Evolutionary conservation across 2,113 vertebrate genomes (phyloP), one percentile per base, ranked within the genome.

Genomic region (Rattus norvegicus): DNA sequence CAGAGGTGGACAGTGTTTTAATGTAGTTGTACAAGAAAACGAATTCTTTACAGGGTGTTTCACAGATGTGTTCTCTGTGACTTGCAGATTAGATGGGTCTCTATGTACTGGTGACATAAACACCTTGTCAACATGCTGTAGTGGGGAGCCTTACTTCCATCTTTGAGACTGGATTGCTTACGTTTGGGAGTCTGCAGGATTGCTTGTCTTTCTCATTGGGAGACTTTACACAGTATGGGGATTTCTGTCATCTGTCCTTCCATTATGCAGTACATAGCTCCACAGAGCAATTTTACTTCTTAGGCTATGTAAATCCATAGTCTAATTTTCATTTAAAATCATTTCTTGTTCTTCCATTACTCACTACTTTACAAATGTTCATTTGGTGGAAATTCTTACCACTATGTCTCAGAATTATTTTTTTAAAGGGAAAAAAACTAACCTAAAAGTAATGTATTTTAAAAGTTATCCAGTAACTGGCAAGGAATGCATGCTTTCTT

Each of bases 21-120:
- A 85, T 89, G n/a, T n/a, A n/a, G n/a, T 84, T 96, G 91, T 95
- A 95, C 85, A 87, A 92, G 95, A 96, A 93, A 92, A 97, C 73
- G 70, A 95, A 92, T 47, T 87, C 80, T 24, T 67, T 86, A 14
- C 59, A 88, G 80, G 83, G 24, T 92, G 89, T 89, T 97, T 97
- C 93, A 94, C 80, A 96, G 65, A 69, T 67, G 47, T 93, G 39
- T 96, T 96, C 77, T 95, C 56, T 43, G 52, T 95, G 88, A 85
- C 83, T 49, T 95, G 91, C 93, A 76, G 43, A 90, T 95, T 93
- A 92, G 52, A 61, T 89, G 61, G 47, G 94, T 56, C 12, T 67
- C 61, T 49, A 52, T 90, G 73, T 97, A 43, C 88, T 96, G 56
- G n/a, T 84, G 67, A 52, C 43, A 75, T 93, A 91, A 93, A 54